A percentile compares a stretch with the other conserved stretches of the same genome.
Evolutionary conservation across 2,797 vertebrate species (phyloP).

Genomic region (Mormyrops attenuatus): DNA sequence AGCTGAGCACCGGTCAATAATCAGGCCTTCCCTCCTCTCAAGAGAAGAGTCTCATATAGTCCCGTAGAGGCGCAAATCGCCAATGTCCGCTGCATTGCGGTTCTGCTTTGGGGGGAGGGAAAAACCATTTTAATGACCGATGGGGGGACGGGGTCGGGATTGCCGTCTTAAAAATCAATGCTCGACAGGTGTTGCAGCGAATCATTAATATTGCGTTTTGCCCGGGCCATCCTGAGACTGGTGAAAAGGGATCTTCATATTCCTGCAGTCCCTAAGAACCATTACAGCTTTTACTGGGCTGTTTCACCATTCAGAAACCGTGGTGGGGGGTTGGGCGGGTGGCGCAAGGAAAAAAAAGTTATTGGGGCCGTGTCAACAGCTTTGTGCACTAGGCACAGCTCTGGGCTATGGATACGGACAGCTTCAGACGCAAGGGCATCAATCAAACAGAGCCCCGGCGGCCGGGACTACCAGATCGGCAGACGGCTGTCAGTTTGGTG

Average conservation of each 20-base stretch:
- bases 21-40: neutral
- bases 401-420: neutral
- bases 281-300: neutral
- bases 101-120: neutral
- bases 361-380: neutral
- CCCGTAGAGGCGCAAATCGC: neutral
- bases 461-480: neutral
- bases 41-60: neutral
- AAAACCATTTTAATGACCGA: slow-evolving; percentile 2
- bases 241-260: neutral
- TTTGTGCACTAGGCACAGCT: neutral
- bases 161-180: slow-evolving; percentile 12
- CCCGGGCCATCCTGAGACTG: neutral
- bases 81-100: neutral
- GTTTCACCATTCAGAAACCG: neutral
- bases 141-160: neutral
- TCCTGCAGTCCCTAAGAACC: neutral
- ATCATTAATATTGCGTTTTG: neutral
- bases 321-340: neutral
- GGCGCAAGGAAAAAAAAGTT: neutral
- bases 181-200: neutral
- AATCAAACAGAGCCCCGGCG: neutral
- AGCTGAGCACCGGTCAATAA: slow-evolving; percentile 1
- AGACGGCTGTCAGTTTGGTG: neutral
- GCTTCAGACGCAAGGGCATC: neutral